Evolutionary conservation across 2,888 invertebrate genomes (phyloP).

Genomic region (Rhabditoides inermis): DNA sequence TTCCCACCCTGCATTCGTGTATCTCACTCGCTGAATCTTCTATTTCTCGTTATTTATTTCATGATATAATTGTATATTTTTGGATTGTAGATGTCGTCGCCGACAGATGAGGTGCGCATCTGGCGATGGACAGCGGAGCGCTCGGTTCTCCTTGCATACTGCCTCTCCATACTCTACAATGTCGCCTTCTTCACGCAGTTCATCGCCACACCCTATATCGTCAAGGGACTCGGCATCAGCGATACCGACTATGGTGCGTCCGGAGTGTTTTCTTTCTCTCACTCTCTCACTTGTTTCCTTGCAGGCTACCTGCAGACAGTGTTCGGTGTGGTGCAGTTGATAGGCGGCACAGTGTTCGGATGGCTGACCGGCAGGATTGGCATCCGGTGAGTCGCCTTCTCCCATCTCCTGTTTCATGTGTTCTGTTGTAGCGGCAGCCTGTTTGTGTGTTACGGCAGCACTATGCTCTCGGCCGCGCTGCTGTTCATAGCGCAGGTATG

Average conservation of each 20-base stretch:
- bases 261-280: no score
- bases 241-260: constrained; percentile 33
- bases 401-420: constrained; percentile 21
- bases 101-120: no score
- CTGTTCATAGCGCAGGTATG: not conserved
- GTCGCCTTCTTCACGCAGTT: constrained; percentile 36
- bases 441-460: constrained; percentile 10
- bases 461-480: not conserved
- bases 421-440: constrained; percentile 22
- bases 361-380: constrained; percentile 33
- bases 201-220: constrained; percentile 25
- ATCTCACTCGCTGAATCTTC: no score
- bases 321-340: constrained; percentile 37
- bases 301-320: constrained; percentile 35
- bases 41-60: no score
- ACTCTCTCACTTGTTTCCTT: no score
- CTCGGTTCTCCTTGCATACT: no score
- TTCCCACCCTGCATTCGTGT: no score
- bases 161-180: constrained; percentile 37
- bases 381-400: constrained; percentile 22
- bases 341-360: constrained; percentile 39
- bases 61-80: no score
- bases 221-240: constrained; percentile 24
- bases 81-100: no score
- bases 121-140: no score